Conservation (phyloP, 1,140 invertebrate species). For the Hyles euphorbiae region DNA sequence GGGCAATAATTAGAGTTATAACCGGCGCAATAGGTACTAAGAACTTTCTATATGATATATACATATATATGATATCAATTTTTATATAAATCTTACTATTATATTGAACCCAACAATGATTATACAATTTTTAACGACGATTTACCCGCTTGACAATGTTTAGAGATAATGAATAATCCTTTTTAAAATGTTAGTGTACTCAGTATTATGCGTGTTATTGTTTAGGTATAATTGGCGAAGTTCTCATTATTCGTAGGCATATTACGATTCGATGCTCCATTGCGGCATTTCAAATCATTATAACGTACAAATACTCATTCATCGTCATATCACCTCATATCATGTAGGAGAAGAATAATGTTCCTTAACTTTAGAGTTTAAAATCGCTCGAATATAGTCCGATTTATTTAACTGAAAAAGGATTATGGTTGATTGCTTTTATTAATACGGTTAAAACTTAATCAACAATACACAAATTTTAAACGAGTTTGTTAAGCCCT, state of each 20-base stretch:
- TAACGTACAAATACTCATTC: constrained; percentile 59
- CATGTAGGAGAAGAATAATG: constrained; percentile 29
- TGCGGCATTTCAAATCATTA: constrained; percentile 1
- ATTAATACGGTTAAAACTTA: no score
- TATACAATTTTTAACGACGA: constrained; percentile 34
- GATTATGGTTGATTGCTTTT: no score
- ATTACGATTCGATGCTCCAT: no score
- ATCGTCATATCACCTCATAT: constrained; percentile 67
- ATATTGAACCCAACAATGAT: constrained; percentile 29
- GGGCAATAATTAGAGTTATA: constrained; percentile 55
- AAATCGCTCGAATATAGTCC: not conserved
- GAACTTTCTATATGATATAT: constrained; percentile 35
- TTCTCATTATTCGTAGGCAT: no score
- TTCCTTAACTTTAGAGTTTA: constrained; percentile 26
- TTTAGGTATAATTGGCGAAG: constrained; percentile 13
- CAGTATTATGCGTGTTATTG: constrained; percentile 28
- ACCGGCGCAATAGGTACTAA: constrained; percentile 35
- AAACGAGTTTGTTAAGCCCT: no score
- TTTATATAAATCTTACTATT: constrained; percentile 46
- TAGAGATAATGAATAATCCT: constrained; percentile 15
- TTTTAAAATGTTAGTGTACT: constrained; percentile 14
- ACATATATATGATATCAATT: constrained; percentile 32
- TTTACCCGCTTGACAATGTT: constrained; percentile 27
- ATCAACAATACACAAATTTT: no score
- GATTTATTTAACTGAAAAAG: not conserved